Evolutionary conservation across 2,888 invertebrate species (phyloP), one percentile per base, ranked within the genome.

Genomic region (Tanytarsus gracilentus): DNA sequence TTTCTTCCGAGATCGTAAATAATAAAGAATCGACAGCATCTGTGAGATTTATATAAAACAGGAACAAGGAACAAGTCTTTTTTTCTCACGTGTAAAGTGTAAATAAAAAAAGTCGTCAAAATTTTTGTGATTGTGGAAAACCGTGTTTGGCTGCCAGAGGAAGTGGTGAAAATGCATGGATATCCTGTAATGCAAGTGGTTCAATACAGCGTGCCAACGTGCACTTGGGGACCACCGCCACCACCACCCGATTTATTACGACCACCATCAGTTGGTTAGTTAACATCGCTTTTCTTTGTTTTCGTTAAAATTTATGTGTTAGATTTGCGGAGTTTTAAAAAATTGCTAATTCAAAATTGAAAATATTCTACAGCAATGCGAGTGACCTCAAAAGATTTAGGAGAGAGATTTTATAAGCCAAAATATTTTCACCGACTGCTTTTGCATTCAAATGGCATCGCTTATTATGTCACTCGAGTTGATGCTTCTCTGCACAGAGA

Each of bases 121-220:
- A 58, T 58, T 58, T 27, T 48, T 48, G 58, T 58, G 44, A 23
- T 58, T 58, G 58, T 58, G 58, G 58, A 58, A 26, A 58, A 58
- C 30, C 44, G 27, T 23, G 58, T 58, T 27, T 48, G 58, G 58
- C 30, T 58, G 48, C 48, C 58, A 58, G 58, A 58, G 58, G 58
- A 58, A 58, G 58, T 30, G 58, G 58, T 58, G 44, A 58, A 53
- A 66, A 81, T 81, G 81, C 80, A 81, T 67, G 80, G 80, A 61
- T 80, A 79, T 73, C 81, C 81, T 60, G 80, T 81, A 63, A 80
- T 81, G 80, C 81, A 81, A 71, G 79, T 81, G 68, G 79, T 81
- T 63, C 80, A 80, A 66, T 81, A 81, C 68, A 79, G 79, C 69
- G 77, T 81, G 67, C 71, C 74, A 61, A 70, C 73, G 39, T 74